Evolutionary conservation across 2,888 invertebrate genomes (phyloP).

Genomic region (Pandemis cinnamomeana): DNA sequence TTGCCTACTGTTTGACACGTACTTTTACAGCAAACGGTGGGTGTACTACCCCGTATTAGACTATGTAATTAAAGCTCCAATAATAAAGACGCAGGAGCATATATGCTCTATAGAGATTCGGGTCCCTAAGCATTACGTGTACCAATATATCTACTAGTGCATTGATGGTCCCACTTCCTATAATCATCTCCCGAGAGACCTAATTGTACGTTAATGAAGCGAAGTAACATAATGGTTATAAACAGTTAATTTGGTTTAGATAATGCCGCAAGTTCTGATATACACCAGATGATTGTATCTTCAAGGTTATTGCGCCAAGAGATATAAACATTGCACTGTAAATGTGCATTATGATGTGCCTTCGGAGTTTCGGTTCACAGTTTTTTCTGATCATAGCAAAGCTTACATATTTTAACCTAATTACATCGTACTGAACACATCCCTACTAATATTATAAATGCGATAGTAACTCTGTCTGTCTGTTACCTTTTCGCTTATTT

Average conservation of each 20-base stretch:
- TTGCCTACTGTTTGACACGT: not conserved
- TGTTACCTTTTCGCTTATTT: no score
- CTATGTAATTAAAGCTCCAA: not conserved
- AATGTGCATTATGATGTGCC: not conserved
- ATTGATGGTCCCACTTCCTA: not conserved
- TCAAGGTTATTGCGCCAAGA: not conserved
- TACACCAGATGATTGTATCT: constrained; percentile 1
- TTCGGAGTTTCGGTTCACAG: not conserved
- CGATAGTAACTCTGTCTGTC: no score
- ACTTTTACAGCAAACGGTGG: not conserved
- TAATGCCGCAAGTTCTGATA: constrained; percentile 6
- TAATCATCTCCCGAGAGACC: not conserved
- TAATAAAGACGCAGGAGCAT: not conserved
- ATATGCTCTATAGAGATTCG: not conserved
- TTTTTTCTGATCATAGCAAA: not conserved
- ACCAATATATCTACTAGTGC: not conserved
- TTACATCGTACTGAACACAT: not conserved
- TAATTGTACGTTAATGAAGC: not conserved
- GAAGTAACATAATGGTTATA: not conserved
- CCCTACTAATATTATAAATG: no score
- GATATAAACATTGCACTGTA: not conserved
- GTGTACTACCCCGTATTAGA: not conserved
- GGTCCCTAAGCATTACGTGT: not conserved
- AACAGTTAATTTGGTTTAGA: constrained; percentile 1
- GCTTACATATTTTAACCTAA: not conserved